A percentile compares a stretch with the other conserved stretches of the same genome.
Conservation (phyloP, 2,113 vertebrate genomes). For the Aplodontia rufa region DNA sequence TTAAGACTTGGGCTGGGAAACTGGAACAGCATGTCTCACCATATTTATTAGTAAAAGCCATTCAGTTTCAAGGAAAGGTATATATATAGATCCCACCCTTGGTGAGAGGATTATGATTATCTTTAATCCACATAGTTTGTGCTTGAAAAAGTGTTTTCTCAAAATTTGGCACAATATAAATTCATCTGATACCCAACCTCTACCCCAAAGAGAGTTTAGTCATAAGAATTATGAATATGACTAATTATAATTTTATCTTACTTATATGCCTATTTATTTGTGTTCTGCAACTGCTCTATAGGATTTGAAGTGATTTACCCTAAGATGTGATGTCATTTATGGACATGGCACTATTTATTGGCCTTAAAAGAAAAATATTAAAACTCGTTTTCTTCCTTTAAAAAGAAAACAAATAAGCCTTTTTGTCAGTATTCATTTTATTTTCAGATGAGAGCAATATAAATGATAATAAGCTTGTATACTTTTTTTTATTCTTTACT, state of each 20-base stretch:
- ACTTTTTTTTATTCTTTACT: background rate
- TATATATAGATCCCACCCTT: background rate
- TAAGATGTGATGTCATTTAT: background rate
- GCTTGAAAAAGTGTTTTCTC: background rate
- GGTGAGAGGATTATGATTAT: background rate
- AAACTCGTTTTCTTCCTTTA: background rate
- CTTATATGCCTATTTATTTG: background rate
- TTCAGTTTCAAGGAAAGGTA: background rate
- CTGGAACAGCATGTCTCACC: background rate
- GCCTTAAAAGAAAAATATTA: background rate
- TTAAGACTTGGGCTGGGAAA: background rate
- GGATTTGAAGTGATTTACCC: slow-evolving; percentile 2
- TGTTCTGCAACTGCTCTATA: background rate
- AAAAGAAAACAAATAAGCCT: background rate
- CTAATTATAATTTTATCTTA: background rate
- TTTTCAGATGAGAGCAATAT: slow-evolving; percentile 31
- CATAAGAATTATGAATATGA: background rate
- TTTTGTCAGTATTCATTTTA: slow-evolving; percentile 7
- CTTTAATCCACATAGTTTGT: background rate
- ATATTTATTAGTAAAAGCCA: background rate
- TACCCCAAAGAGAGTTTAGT: background rate
- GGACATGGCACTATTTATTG: background rate
- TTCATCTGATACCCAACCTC: background rate
- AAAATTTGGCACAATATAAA: background rate
- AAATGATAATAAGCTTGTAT: slow-evolving; percentile 13